Evolutionary conservation across 2,113 vertebrate genomes (phyloP), one percentile per base, ranked within the genome.

Genomic region (Larimichthys polyactis): DNA sequence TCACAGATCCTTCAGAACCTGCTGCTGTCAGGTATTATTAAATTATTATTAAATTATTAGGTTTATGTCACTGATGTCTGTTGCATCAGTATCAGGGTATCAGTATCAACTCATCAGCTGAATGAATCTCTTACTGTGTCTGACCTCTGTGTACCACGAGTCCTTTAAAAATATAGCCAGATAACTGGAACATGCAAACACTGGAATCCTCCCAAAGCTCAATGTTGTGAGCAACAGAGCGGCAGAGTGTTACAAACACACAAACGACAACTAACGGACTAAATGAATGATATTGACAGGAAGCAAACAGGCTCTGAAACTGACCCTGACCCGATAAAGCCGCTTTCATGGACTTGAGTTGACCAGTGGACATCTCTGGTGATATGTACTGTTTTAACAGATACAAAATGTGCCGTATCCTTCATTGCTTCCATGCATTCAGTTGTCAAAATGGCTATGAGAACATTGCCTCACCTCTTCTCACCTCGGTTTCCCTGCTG

Each of bases 91-190:
- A 43, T 14, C 12, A 9, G 15, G 27, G n/a, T n/a, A n/a, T n/a
- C n/a, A n/a, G n/a, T n/a, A n/a, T n/a, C n/a, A n/a, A 66, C 55
- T 57, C 40, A 64, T 69, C n/a, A 36, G 15, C 58, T 49, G 32
- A 51, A 19, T 51, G 43, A 66, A 58, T 4, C 40, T 10, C 11
- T 11, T 19, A 20, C 24, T 49, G 36, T 64, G 64, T 51, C 66
- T 20, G 7, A 59, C 29, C 72, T 40, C 12, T n/a, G 3, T 44
- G 5, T 67, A 36, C 12, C 52, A 2, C 14, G 10, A 55, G 10
- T 24, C 29, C 52, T 51, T 20, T 46, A 11, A 32, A 69, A 69
- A 20, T 8, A 32, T 20, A 46, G 15, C 11, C 48, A 36, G 51
- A 20, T 16, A 32, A 40, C 20, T 22, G n/a, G 11, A 62, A 70